Evolutionary conservation across 2,797 vertebrate genomes (phyloP).

Genomic region (Momotus momota): DNA sequence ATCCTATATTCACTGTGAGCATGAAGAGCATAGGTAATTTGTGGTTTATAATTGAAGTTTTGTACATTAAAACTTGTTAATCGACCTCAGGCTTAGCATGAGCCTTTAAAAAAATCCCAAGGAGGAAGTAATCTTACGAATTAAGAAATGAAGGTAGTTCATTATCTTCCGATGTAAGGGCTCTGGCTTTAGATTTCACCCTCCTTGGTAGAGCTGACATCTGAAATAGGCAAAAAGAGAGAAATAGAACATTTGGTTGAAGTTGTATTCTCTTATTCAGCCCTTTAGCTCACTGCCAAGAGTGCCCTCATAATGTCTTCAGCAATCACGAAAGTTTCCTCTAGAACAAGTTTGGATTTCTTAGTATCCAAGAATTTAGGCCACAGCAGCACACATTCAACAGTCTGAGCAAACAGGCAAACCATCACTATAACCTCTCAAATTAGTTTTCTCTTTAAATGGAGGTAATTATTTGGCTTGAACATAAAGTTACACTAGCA

Average conservation of each 20-base stretch:
- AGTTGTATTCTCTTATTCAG: background rate
- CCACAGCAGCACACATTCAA: background rate
- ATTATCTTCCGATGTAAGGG: conserved; percentile 40
- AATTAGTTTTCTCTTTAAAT: background rate
- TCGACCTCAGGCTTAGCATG: background rate
- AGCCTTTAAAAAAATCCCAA: background rate
- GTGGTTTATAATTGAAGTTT: background rate
- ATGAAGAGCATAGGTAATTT: background rate
- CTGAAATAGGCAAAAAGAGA: conserved; percentile 54
- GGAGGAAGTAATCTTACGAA: conserved; percentile 69
- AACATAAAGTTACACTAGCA: background rate
- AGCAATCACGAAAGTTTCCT: background rate
- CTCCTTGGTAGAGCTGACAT: conserved; percentile 78
- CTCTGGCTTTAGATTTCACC: conserved; percentile 63
- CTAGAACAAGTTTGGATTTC: background rate
- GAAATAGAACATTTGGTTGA: background rate
- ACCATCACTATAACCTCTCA: background rate
- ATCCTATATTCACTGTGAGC: background rate
- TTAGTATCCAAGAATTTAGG: conserved; percentile 1
- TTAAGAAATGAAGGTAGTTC: conserved; percentile 76
- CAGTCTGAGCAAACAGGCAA: background rate
- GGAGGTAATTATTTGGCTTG: background rate
- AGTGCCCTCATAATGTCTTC: conserved; percentile 3
- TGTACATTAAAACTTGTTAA: background rate
- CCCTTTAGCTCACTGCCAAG: background rate